phyloP scores from a whole-genome alignment of 2,888 invertebrate species.

The Lithodes maja region DNA sequence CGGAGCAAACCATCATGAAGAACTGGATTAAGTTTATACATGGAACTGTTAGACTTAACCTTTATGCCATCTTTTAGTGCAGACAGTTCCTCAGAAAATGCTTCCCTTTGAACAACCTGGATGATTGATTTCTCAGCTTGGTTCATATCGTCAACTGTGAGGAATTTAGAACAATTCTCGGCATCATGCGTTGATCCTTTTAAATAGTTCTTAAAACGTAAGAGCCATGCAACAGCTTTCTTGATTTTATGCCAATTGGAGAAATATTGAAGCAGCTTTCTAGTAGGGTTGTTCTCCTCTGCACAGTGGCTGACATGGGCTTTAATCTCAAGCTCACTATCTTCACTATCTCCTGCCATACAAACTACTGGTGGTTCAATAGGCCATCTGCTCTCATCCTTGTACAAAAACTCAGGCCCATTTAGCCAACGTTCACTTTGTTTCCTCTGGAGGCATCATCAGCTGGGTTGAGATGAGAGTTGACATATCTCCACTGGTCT shows the following conservation, averaged over 20 bases:
- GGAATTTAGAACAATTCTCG: neutral
- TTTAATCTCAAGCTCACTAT: neutral
- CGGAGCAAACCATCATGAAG: too few species aligned
- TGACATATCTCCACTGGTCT: too few species aligned
- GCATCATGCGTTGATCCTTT: neutral
- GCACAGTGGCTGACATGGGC: neutral
- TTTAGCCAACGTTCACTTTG: constrained; percentile 3
- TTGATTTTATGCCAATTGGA: neutral
- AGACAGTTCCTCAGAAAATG: too few species aligned
- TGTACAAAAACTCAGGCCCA: neutral
- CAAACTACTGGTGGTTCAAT: neutral
- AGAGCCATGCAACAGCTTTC: neutral
- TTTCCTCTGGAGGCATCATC: constrained; percentile 27
- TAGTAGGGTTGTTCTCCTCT: neutral
- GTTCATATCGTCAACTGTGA: neutral
- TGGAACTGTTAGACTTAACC: too few species aligned
- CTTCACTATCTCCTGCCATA: neutral
- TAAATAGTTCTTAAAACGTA: neutral
- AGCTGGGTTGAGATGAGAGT: neutral
- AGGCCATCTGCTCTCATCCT: constrained; percentile 9
- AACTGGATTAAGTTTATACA: too few species aligned
- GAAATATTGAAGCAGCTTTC: neutral
- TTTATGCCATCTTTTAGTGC: too few species aligned
- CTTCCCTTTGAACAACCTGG: too few species aligned
- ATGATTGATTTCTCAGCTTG: neutral